Evolutionary conservation across 2,797 vertebrate genomes (phyloP), one percentile per base, ranked within the genome.

Genomic region (Holocentrus rufus): DNA sequence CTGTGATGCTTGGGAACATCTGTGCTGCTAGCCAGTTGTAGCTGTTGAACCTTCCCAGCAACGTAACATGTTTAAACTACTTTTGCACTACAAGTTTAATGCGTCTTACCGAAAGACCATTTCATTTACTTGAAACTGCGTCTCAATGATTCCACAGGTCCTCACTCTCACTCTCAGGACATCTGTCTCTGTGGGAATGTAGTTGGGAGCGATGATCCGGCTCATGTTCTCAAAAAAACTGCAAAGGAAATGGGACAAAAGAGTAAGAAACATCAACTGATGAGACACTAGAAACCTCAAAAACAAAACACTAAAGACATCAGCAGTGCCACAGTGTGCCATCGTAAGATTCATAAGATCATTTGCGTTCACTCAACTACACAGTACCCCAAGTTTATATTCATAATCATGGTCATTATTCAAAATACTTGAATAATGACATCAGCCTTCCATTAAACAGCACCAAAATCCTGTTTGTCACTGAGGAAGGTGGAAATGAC

Each of bases 151-250:
- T 30, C 93, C 93, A 25, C 80, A 85, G 20, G 93, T 94, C 57
- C 93, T 89, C 61, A 95, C 89, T 67, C 94, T 83, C 39, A 94
- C 94, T 63, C 93, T 80, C 73, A 94, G 87, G 3, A 95, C 90
- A 42, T 95, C 94, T 0, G 53, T 65, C 81, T 93, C 90, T 0
- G 90, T 92, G 67, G 94, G 94, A 58, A 91, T 1, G 68, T 94
- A 94, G 70, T 89, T 89, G 7, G 93, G 92, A 10, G 87, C 77
- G 31, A 93, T 85, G 86, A 95, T 89, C 62, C 92, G 90, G 82
- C 66, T 86, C 53, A 95, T 90, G 79, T 92, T 94, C 63, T 93
- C 90, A 76, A 94, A 94, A 87, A 94, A 94, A 76, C 93, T 95
- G 79, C 17, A 80, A 34, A 7, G 1, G 15, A 18, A 69, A 62